Percentiles rank a stretch among this genome's conserved stretches.
phyloP scores from a whole-genome alignment of 2,797 vertebrate species.

The Kryptolebias ocellatus region DNA sequence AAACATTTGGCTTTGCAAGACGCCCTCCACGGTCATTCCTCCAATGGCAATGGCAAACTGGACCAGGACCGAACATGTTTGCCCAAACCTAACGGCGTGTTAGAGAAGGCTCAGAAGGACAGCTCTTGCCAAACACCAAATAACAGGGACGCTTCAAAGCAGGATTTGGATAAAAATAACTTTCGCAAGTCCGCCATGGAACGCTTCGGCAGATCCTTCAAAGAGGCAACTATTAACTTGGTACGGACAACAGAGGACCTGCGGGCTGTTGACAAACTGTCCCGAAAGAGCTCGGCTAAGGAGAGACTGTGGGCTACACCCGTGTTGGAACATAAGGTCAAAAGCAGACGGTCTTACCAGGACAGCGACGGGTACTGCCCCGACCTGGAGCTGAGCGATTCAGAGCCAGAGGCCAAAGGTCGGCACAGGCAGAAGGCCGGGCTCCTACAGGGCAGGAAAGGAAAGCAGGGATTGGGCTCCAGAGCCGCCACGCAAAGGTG shows the following conservation, averaged over 20 bases:
- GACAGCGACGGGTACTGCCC: conserved; percentile 98
- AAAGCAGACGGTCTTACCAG: conserved; percentile 82
- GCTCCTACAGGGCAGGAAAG: conserved; percentile 72
- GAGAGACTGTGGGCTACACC: conserved; percentile 89
- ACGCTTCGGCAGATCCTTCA: conserved; percentile 91
- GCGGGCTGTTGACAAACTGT: conserved; percentile 86
- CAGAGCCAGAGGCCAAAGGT: conserved; percentile 92
- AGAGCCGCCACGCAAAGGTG: conserved; percentile 92
- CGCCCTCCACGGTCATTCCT: conserved; percentile 87
- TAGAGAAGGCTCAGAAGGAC: conserved; percentile 86
- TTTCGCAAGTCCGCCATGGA: conserved; percentile 90
- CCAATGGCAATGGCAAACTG: conserved; percentile 85
- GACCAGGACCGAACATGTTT: conserved; percentile 77
- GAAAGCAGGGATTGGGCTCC: conserved; percentile 85
- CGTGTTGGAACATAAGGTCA: conserved; percentile 75
- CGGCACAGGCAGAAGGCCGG: conserved; percentile 75
- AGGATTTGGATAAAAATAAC: conserved; percentile 79
- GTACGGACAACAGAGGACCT: conserved; percentile 90
- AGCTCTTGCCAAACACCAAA: conserved; percentile 84
- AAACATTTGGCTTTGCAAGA: conserved; percentile 89
- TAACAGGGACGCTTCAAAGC: conserved; percentile 78
- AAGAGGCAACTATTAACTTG: conserved; percentile 91
- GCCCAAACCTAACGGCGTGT: conserved; percentile 85
- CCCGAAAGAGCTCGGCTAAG: conserved; percentile 81
- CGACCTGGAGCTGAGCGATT: conserved; percentile 96